Evolutionary conservation across 2,113 vertebrate species (phyloP).

Genomic region (Dendrocopos noguchii): DNA sequence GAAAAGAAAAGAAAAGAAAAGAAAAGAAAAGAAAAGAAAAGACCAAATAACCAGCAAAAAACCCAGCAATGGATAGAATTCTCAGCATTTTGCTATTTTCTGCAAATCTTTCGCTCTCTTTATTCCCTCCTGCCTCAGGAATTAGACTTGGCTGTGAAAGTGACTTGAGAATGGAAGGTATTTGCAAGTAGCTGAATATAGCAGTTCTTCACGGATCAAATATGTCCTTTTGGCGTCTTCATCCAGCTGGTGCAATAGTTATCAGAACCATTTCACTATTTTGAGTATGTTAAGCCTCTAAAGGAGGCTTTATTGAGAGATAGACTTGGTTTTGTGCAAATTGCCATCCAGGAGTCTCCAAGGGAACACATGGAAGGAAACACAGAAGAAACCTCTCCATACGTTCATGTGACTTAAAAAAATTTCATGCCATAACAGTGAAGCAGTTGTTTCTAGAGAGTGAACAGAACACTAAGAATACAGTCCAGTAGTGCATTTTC

Average conservation of each 20-base stretch:
- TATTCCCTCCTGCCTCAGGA: neutral
- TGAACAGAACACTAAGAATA: neutral
- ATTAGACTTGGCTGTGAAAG: neutral
- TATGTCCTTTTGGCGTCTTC: conserved; percentile 66
- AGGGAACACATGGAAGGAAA: conserved; percentile 7
- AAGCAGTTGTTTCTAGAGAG: neutral
- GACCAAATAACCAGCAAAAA: too few species aligned
- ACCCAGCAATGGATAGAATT: neutral
- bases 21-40: too few species aligned
- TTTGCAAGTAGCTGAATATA: conserved; percentile 8
- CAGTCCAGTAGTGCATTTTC: accelerated
- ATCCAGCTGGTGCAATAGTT: neutral
- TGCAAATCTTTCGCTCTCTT: neutral
- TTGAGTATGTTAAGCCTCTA: neutral
- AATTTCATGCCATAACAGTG: neutral
- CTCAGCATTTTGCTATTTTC: neutral
- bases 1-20: too few species aligned
- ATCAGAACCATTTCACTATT: conserved; percentile 41
- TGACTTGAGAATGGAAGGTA: neutral
- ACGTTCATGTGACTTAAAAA: neutral
- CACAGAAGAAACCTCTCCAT: neutral
- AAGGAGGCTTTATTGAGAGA: neutral
- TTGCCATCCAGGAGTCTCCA: neutral
- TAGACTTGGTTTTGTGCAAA: neutral
- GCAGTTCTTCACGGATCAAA: neutral